These are phyloP conservation scores for Parelbella ahira DNA, from an alignment of 2,888 invertebrate species.

Conservation along the genomic window DNA sequence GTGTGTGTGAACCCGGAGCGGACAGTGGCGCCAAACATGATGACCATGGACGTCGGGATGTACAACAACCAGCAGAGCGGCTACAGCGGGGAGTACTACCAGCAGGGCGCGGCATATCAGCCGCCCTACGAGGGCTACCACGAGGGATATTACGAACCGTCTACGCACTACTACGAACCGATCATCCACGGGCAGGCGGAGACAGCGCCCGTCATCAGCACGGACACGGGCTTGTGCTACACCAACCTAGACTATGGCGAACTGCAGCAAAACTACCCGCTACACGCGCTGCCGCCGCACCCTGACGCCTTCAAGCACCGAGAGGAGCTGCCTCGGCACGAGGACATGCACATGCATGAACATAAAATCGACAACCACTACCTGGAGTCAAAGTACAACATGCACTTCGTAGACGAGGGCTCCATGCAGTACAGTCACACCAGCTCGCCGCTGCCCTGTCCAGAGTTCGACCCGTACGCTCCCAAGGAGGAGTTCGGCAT, in stretches of 20 bases:
- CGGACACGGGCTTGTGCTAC: constrained; percentile 93
- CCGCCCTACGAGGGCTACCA: constrained; percentile 68
- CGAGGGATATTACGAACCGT: constrained; percentile 68
- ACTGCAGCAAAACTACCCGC: constrained; percentile 69
- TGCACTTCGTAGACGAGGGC: constrained; percentile 72
- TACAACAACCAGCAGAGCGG: constrained; percentile 84
- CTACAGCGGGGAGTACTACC: constrained; percentile 76
- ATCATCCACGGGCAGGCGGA: constrained; percentile 67
- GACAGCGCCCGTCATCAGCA: constrained; percentile 86
- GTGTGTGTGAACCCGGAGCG: constrained; percentile 66
- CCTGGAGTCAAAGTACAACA: constrained; percentile 76
- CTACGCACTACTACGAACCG: constrained; percentile 77
- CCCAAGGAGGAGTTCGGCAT: constrained; percentile 82
- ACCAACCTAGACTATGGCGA: constrained; percentile 91
- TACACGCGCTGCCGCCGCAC: constrained; percentile 78
- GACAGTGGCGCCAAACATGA: constrained; percentile 79
- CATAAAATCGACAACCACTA: constrained; percentile 73
- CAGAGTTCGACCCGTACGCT: constrained; percentile 81
- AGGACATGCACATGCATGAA: constrained; percentile 66
- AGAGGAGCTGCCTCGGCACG: constrained; percentile 80
- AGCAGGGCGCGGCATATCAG: constrained; percentile 70
- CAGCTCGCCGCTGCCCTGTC: constrained; percentile 72
- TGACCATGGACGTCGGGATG: constrained; percentile 92
- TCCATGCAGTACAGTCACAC: constrained; percentile 64
- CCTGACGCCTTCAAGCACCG: constrained; percentile 74